Percentiles rank a stretch among this genome's conserved stretches.
Evolutionary conservation across 2,888 invertebrate genomes (phyloP).

Genomic region (Caenorhabditis sp.): DNA sequence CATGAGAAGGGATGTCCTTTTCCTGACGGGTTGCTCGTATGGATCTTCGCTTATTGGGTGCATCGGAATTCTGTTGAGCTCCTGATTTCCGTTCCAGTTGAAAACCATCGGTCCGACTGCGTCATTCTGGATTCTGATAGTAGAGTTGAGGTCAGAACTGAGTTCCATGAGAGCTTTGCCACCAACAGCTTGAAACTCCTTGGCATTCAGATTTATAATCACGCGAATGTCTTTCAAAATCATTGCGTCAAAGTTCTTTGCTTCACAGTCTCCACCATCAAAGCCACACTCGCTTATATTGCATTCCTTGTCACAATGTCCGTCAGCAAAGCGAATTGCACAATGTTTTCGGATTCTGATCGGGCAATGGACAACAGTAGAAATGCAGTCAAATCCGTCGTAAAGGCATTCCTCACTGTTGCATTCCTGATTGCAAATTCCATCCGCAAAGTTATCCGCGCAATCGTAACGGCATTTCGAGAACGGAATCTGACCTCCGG

Average conservation of each 20-base stretch:
- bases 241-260: background rate
- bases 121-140: conserved; percentile 71
- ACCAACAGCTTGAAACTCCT: conserved; percentile 61
- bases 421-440: conserved; percentile 70
- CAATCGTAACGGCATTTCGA: conserved; percentile 85
- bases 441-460: conserved; percentile 72
- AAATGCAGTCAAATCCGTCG: conserved; percentile 96
- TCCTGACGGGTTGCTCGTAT: background rate
- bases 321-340: conserved; percentile 90
- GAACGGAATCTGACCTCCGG: conserved; percentile 72
- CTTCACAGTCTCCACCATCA: conserved; percentile 91
- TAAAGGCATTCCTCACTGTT: conserved; percentile 92
- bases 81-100: conserved; percentile 68
- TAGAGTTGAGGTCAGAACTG: conserved; percentile 68
- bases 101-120: conserved; percentile 74
- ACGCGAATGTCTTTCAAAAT: conserved; percentile 72
- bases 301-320: conserved; percentile 95
- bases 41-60: background rate
- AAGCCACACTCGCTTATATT: conserved; percentile 97
- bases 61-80: conserved; percentile 64
- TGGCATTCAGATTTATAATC: conserved; percentile 68
- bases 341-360: conserved; percentile 58
- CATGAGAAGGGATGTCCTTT: background rate
- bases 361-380: conserved; percentile 61
- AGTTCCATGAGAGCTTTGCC: conserved; percentile 71